Base-by-base conservation (phyloP, 1,140 invertebrate genomes). In the Drosophila pachea region DNA sequence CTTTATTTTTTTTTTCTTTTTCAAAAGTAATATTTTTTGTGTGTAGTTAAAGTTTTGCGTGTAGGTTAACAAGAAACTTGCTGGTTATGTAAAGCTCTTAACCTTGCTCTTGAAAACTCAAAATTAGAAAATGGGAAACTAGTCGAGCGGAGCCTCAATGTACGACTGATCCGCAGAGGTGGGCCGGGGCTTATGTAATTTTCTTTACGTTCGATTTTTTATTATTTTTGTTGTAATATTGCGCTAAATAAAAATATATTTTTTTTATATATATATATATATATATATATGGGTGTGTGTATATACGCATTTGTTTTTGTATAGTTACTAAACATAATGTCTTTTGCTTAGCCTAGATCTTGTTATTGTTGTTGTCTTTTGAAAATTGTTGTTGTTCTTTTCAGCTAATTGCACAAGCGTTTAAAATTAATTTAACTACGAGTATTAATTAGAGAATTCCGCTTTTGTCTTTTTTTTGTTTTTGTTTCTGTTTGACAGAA, bases 401-500 rank as follows among this genome's bases (percentile, higher is more conserved):
- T 50, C 58, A 64, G 58, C 67, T 54, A 55, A 77, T 81, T 82
- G 68, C 79, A 76, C 75, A 74, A 62, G 71, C 68, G 58, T 70
- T 76, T 70, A 61, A 72, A 73, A 65, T 70, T 79, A 75, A 84
- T 83, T 84, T 73, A 84, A 83, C 78, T 82, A 82, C 8, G 22
- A 32, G 11, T 60, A 67, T 54, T 68, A 42, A 48, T 49, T 61
- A 61, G 40, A 29, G 47, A 58, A 65, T 64, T 52, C 47, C 16
- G 16, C 45, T 48, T 60, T 54, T 29, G 43, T 14, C 45, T 48
- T 73, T 65, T 31, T 36, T 22, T 52, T 59, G 33, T 31, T 29
- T 52, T 61, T 31, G 31, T 69, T 82, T 87, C 83, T 87, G 84
- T 87, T 87, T 77, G 76, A 87, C 84, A 87, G 84, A 87, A 75